Evolutionary conservation across 2,888 invertebrate genomes (phyloP).

Genomic region (Sinohyriopsis cumingii): DNA sequence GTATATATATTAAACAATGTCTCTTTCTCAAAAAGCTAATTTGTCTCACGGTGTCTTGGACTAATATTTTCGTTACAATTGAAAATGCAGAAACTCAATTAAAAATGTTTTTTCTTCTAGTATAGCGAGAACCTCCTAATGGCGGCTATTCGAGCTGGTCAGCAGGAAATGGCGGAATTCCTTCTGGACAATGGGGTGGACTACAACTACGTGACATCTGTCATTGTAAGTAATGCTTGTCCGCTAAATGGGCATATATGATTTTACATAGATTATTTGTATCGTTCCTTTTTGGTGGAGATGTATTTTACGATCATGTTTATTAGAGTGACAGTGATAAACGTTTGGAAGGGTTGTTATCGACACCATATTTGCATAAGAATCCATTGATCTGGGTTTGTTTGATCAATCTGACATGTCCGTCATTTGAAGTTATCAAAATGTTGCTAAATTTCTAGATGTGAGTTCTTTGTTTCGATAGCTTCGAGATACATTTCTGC

Average conservation of each 20-base stretch:
- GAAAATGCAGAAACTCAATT: not conserved
- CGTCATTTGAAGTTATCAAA: too few relatives aligned
- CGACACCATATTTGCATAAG: too few relatives aligned
- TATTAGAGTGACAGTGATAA: too few relatives aligned
- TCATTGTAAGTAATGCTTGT: constrained; percentile 49
- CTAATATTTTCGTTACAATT: not conserved
- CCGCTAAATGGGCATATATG: not conserved
- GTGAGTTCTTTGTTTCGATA: too few relatives aligned
- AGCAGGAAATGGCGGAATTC: constrained; percentile 64
- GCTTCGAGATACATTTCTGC: too few relatives aligned
- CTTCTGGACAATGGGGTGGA: constrained; percentile 69
- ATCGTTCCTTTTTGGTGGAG: not conserved
- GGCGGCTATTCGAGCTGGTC: constrained; percentile 62
- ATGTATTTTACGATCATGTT: not conserved
- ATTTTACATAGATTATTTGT: too few relatives aligned
- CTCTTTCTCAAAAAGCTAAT: too few relatives aligned
- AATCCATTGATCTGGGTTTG: too few relatives aligned
- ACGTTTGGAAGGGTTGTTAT: too few relatives aligned
- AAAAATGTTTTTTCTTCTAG: constrained; percentile 39
- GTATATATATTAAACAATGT: too few relatives aligned
- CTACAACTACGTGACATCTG: constrained; percentile 44
- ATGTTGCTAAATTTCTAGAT: too few relatives aligned
- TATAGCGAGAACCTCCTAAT: constrained; percentile 68
- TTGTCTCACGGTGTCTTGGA: not conserved
- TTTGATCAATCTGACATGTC: too few relatives aligned